Base-by-base conservation (phyloP, 2,797 vertebrate genomes). In the Sebastes oblongus region DNA sequence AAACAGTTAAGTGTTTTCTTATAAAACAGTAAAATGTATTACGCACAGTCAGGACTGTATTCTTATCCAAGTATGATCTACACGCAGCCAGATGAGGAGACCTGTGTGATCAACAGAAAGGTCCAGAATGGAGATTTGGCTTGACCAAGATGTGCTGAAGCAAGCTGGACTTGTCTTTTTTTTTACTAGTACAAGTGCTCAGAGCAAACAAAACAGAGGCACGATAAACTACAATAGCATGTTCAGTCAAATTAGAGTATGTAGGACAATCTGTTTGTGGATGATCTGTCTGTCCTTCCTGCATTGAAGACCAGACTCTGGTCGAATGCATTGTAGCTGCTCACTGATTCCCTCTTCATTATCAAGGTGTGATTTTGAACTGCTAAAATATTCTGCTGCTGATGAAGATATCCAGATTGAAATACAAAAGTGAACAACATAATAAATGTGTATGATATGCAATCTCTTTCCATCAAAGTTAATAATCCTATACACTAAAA, bases 161-260 rank as follows among this genome's bases (percentile, higher is more conserved):
- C 97, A 98, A 98, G 97, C 97, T 97, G 97, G 97, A 97, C 97
- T 98, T 98, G 97, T 94, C 79, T 93, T 93, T 86, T 69, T 68
- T 71, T 67, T 86, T 69, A 54, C 73, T 65, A 54, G 54, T 85
- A 78, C 83, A 81, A 75, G 69, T 86, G 79, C 58, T 81, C 52
- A 66, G 59, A 87, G 77, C 83, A 83, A 71, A 79, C 56, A 64
- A 73, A 72, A 79, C 42, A 68, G 50, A 82, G 29, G 67, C 67
- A 70, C 24, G 39, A 52, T 60, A 42, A 72, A 54, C 52, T 34
- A 75, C 54, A 74, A 77, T 13, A 65, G 59, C 29, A 65, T 67
- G 64, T 80, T 84, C 46, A 69, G 46, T 86, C 27, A 75, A 75
- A 76, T 46, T 8, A 16, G 3, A 55, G 30, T 27, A 29, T 6